Evolutionary conservation across 2,797 vertebrate genomes (phyloP).

Genomic region (Cirrhinus mrigala): DNA sequence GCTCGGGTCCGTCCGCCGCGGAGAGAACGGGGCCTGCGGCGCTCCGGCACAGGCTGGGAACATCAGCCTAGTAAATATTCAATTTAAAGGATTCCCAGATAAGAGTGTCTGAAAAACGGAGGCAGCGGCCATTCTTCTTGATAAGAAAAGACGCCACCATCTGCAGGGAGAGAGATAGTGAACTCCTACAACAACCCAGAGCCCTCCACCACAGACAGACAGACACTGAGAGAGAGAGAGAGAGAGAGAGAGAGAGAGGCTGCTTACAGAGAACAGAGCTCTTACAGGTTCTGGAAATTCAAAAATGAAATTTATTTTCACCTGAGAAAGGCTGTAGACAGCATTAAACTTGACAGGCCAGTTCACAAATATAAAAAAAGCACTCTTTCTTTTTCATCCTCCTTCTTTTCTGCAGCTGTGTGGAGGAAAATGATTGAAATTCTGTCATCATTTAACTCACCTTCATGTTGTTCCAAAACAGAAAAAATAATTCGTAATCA

Average conservation of each 20-base stretch:
- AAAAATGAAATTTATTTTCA: conserved; percentile 77
- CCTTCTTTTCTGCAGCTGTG: not conserved
- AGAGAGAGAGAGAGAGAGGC: conserved; percentile 56
- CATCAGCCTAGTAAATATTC: conserved; percentile 85
- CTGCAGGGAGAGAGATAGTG: conserved; percentile 85
- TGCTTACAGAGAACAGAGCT: conserved; percentile 66
- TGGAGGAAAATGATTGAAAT: not conserved
- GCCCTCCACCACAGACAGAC: conserved; percentile 76
- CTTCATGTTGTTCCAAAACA: not conserved
- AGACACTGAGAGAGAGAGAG: conserved; percentile 51
- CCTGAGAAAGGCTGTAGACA: conserved; percentile 65
- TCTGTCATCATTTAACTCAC: not conserved
- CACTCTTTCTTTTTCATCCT: not conserved
- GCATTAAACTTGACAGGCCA: conserved; percentile 38
- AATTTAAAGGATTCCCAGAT: conserved; percentile 87
- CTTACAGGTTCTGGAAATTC: conserved; percentile 81
- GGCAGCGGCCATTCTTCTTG: conserved; percentile 86
- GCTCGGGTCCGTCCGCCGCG: conserved; percentile 41
- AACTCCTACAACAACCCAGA: conserved; percentile 83
- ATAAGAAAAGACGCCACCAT: conserved; percentile 86
- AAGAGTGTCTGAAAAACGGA: conserved; percentile 86
- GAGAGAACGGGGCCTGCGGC: conserved; percentile 75
- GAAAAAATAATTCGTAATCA: not conserved
- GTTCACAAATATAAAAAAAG: conserved; percentile 8
- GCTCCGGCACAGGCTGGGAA: conserved; percentile 78